Percentiles rank a stretch among this genome's conserved stretches.
Evolutionary conservation across 2,113 vertebrate species (phyloP).

Genomic region (Pseudorhombus dupliciocellatus): DNA sequence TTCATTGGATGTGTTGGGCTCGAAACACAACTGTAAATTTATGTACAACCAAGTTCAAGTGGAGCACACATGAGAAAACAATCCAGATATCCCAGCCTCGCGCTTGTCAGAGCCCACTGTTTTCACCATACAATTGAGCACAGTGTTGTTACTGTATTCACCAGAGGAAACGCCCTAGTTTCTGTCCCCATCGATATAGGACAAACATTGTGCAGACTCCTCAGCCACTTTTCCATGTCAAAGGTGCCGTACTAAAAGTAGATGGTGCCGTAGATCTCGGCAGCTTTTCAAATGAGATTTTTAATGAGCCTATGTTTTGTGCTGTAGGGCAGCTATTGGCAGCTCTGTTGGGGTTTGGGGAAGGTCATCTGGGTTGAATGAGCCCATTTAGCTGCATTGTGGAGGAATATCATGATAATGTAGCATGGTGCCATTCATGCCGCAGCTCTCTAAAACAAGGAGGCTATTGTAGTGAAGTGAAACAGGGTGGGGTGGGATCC

Average conservation of each 20-base stretch:
- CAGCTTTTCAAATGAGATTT: conserved; percentile 74
- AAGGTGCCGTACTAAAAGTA: conserved; percentile 75
- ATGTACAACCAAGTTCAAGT: not conserved
- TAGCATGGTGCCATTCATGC: conserved; percentile 76
- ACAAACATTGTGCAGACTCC: conserved; percentile 66
- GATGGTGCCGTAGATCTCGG: conserved; percentile 63
- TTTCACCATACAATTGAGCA: conserved; percentile 56
- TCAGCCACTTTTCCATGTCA: conserved; percentile 63
- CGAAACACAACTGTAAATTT: too few relatives aligned
- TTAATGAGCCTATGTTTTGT: conserved; percentile 76
- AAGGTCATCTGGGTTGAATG: conserved; percentile 77
- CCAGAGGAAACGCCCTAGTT: conserved; percentile 69
- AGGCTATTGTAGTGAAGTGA: conserved; percentile 74
- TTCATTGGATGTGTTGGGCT: not conserved
- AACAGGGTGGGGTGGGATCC: conserved; percentile 65
- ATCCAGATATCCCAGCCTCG: conserved; percentile 5
- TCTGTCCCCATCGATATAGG: conserved; percentile 67
- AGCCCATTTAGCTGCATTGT: conserved; percentile 71
- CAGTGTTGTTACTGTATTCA: conserved; percentile 71
- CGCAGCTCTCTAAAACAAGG: conserved; percentile 74
- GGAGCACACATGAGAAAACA: conserved; percentile 44
- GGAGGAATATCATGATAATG: conserved; percentile 78
- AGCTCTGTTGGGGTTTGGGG: conserved; percentile 72
- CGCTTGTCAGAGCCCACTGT: conserved; percentile 25
- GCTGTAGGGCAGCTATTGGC: conserved; percentile 66